Evolutionary conservation across 2,797 vertebrate species (phyloP).

Genomic region (Pelobates cultripes): DNA sequence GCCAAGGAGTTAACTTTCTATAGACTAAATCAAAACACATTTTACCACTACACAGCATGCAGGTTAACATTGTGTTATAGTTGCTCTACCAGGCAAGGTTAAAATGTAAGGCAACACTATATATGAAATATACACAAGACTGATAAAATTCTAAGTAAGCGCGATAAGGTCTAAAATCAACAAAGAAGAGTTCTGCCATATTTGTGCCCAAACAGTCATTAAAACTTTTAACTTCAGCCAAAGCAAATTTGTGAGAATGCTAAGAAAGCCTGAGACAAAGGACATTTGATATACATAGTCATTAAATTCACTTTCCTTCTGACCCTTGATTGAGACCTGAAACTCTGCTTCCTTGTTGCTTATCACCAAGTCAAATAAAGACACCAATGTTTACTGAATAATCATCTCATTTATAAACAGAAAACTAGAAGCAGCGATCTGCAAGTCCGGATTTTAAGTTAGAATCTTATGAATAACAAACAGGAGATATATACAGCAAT

Average conservation of each 20-base stretch:
- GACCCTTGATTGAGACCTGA: conserved; percentile 4
- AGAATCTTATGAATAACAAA: no score
- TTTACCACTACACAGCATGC: no score
- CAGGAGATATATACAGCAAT: no score
- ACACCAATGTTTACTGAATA: background rate
- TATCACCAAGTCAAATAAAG: background rate
- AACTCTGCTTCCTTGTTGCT: background rate
- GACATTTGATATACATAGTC: background rate
- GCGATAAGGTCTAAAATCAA: conserved; percentile 6
- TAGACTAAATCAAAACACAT: no score
- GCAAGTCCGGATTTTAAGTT: background rate
- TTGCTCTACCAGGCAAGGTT: background rate
- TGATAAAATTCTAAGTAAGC: background rate
- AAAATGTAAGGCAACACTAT: background rate
- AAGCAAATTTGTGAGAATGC: conserved; percentile 7
- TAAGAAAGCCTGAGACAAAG: conserved; percentile 10
- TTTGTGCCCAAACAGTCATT: conserved; percentile 11
- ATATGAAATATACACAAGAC: background rate
- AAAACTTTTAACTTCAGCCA: conserved; percentile 9
- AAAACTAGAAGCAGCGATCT: background rate
- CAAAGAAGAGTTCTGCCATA: background rate
- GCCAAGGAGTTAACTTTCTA: no score
- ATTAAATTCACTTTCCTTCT: conserved; percentile 10
- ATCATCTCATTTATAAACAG: background rate
- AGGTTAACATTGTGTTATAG: background rate